Evolutionary conservation across 2,113 vertebrate genomes (phyloP).

Genomic region (Osmerus mordax): DNA sequence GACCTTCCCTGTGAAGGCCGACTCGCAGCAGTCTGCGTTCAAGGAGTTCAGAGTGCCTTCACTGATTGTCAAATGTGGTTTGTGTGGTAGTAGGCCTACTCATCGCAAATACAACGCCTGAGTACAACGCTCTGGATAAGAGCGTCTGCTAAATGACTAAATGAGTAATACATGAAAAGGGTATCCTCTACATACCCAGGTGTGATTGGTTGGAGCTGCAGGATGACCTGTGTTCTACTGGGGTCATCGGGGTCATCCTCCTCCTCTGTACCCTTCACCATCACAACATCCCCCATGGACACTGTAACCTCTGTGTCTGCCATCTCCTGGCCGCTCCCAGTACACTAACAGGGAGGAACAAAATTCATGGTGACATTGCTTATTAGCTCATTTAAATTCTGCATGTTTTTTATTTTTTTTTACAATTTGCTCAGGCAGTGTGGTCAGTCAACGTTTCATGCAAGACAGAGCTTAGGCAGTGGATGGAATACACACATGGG

Average conservation of each 20-base stretch:
- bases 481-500: too few species aligned
- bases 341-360: constrained; percentile 6
- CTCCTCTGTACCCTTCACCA: constrained; percentile 81
- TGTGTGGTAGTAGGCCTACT: too few species aligned
- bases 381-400: not conserved
- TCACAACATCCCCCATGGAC: constrained; percentile 88
- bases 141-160: too few species aligned
- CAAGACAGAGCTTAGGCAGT: not conserved
- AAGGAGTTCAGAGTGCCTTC: too few species aligned
- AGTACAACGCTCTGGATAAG: too few species aligned
- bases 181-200: constrained; percentile 78
- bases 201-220: constrained; percentile 89
- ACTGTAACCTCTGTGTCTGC: constrained; percentile 88
- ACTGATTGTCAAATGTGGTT: too few species aligned
- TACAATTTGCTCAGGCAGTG: too few species aligned
- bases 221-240: constrained; percentile 90
- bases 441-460: not conserved
- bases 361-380: not conserved
- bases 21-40: too few species aligned
- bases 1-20: too few species aligned
- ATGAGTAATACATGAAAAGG: too few species aligned
- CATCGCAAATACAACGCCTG: too few species aligned
- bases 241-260: constrained; percentile 81
- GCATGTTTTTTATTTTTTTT: not conserved
- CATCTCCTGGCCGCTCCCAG: constrained; percentile 72